Evolutionary conservation across 2,888 invertebrate genomes (phyloP), one percentile per base, ranked within the genome.

Genomic region (Cyrtodaria siliqua): DNA sequence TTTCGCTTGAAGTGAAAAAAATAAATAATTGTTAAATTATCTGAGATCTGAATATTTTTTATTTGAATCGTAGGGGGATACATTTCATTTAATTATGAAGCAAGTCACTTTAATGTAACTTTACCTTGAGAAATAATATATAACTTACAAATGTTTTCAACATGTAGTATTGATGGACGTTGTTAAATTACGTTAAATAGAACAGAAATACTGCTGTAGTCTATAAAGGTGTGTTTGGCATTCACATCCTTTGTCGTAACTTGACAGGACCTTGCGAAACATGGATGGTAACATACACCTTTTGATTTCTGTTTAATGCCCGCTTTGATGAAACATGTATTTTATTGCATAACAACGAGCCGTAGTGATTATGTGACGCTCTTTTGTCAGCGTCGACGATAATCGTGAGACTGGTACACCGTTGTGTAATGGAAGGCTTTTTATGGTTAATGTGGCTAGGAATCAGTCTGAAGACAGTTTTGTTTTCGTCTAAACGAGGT

Each of bases 321-420:
- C 24, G 16, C 49, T 66, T 56, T 66, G 66, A 66, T 66, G 20
- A 16, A 63, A 44, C 63, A 42, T 63, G 63, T 29, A 40, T 4
- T 42, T 40, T 57, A 33, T 57, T 40, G n/a, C 23, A 8, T 12
- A 47, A 33, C 18, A n/a, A 27, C 42, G 6, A 44, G n/a, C 23
- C 6, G 16, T 44, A n/a, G 23, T 47, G 47, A 20, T 18, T 47
- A 47, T 16, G 6, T 47, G 18, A 4, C 3, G 8, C 4, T 18
- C 16, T 20, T 14, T 60, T 27, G n/a, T 44, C 18, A 8, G 26
- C 16, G 26, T 16, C 16, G 42, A 20, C 40, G 44, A 60, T 60
- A 60, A 44, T 60, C 60, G 60, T 60, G 60, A 47, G 60, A 60
- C 33, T 33, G 33, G 33, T 33, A 33, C 33, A 33, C 33, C 4